phyloP scores from a whole-genome alignment of 2,113 vertebrate species.

The Falcunculus frontatus region DNA sequence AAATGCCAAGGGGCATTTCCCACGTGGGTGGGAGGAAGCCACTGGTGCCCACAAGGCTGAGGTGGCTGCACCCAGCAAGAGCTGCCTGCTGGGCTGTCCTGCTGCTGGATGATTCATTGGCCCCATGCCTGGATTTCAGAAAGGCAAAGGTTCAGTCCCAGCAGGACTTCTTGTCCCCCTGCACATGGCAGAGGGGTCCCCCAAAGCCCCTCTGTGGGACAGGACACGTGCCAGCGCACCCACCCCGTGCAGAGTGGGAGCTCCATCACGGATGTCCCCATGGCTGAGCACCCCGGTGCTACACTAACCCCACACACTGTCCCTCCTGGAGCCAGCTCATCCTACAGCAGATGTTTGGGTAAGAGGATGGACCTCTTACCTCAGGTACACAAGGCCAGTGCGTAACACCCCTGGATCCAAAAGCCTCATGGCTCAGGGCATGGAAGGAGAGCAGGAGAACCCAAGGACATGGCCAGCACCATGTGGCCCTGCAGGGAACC shows the following conservation, averaged over 20 bases:
- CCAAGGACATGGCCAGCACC: neutral
- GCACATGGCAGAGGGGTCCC: neutral
- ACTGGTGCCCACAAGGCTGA: neutral
- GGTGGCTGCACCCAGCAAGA: rapidly evolving
- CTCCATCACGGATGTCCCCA: neutral
- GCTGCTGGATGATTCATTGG: neutral
- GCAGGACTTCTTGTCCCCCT: neutral
- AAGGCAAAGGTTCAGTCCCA: neutral
- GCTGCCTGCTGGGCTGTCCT: neutral
- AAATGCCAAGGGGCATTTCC: neutral
- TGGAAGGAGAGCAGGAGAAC: neutral
- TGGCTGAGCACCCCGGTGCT: neutral
- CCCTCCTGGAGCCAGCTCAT: conserved; percentile 61
- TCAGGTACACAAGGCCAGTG: neutral
- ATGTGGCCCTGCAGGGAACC: neutral
- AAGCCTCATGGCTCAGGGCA: neutral
- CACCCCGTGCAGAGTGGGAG: neutral
- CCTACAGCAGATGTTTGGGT: conserved; percentile 47
- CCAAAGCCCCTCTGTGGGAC: neutral
- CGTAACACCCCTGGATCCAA: neutral
- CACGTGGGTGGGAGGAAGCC: neutral
- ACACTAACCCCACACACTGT: neutral
- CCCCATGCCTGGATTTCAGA: neutral
- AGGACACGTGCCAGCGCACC: neutral
- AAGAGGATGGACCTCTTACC: neutral